These are phyloP conservation scores for Chloromyia formosa DNA, from an alignment of 2,888 invertebrate genomes.

Conservation along the genomic window DNA sequence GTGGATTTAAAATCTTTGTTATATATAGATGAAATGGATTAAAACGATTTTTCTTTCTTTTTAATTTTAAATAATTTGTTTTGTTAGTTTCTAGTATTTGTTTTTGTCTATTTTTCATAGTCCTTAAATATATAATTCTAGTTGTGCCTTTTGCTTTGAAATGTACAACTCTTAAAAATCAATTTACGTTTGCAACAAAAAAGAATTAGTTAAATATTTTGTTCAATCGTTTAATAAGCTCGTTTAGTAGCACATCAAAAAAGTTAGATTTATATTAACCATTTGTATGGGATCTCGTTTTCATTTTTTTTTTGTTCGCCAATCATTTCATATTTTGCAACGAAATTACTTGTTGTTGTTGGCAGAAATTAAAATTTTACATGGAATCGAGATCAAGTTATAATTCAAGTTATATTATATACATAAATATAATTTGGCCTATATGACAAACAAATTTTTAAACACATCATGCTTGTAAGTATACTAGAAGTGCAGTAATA, in stretches of 20 bases:
- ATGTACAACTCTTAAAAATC: slow-evolving; percentile 34
- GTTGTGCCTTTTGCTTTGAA: slow-evolving; percentile 35
- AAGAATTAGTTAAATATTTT: slow-evolving; percentile 30
- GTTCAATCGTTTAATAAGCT: slow-evolving; percentile 34
- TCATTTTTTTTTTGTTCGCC: too few species aligned
- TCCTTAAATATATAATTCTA: slow-evolving; percentile 37
- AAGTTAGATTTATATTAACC: slow-evolving; percentile 24
- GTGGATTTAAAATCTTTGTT: slow-evolving; percentile 21
- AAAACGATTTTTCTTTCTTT: slow-evolving; percentile 28
- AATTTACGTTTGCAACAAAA: slow-evolving; percentile 31
- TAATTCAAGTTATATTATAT: too few species aligned
- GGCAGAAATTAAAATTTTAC: too few species aligned
- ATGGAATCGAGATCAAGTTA: too few species aligned
- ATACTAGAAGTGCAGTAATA: too few species aligned
- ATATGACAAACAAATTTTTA: too few species aligned
- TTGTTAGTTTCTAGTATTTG: not conserved
- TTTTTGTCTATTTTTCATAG: slow-evolving; percentile 18
- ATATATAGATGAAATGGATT: slow-evolving; percentile 33
- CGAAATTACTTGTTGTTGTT: too few species aligned
- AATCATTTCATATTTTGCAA: too few species aligned
- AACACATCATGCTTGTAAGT: too few species aligned
- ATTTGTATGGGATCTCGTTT: slow-evolving; percentile 11
- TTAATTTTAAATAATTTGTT: not conserved
- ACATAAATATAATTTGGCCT: too few species aligned
- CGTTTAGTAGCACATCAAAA: slow-evolving; percentile 43